Conservation (phyloP, 1,140 invertebrate genomes). For the Agraylea sexmaculata region DNA sequence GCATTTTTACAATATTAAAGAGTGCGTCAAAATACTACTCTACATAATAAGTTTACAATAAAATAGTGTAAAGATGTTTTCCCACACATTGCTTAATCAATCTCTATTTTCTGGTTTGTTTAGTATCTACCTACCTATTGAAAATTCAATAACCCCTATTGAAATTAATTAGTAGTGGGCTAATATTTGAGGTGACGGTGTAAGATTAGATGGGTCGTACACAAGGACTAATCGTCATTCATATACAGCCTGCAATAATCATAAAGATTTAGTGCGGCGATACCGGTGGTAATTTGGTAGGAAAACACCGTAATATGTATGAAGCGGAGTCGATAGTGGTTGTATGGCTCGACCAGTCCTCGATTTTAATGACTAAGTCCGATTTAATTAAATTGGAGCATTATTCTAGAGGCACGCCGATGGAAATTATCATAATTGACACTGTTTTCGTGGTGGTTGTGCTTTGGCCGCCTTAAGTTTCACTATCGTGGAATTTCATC, state of each 20-base stretch:
- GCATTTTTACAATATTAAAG: neutral
- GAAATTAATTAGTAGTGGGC: neutral
- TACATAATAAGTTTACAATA: neutral
- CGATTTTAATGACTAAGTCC: constrained; percentile 1
- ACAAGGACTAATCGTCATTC: neutral
- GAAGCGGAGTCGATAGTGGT: neutral
- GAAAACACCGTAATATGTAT: constrained; percentile 1
- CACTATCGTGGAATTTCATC: neutral
- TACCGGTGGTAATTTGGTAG: constrained; percentile 3
- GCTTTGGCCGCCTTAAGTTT: too few species aligned
- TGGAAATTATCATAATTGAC: constrained; percentile 14
- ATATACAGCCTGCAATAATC: constrained; percentile 1
- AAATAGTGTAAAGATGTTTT: constrained; percentile 1
- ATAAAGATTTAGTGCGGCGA: constrained; percentile 6
- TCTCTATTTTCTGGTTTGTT: neutral
- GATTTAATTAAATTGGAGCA: constrained; percentile 1
- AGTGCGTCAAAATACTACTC: neutral
- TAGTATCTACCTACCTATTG: neutral
- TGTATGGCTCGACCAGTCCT: neutral
- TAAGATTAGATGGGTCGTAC: neutral
- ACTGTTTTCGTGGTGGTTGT: constrained; percentile 2
- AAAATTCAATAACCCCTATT: neutral
- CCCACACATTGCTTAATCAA: neutral
- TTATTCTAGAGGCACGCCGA: constrained; percentile 6
- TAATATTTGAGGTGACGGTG: neutral